These are phyloP conservation scores for Lymantria monacha DNA, from an alignment of 2,888 invertebrate genomes.

Conservation along the genomic window DNA sequence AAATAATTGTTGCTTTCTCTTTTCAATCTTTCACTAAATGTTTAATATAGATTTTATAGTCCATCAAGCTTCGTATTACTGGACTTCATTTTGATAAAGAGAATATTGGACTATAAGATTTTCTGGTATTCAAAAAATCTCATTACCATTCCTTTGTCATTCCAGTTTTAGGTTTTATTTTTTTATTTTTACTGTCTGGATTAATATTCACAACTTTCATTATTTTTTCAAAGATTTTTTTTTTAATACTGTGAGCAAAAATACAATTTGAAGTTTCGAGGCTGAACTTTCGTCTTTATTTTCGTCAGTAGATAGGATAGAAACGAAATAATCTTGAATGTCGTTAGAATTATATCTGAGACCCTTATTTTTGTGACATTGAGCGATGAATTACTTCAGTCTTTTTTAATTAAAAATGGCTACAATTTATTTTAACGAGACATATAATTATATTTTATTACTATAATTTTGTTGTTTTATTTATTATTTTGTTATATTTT, in stretches of 20 bases:
- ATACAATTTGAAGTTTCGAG: background rate
- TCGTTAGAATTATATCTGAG: background rate
- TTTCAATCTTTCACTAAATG: no score
- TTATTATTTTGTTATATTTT: background rate
- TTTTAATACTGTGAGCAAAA: background rate
- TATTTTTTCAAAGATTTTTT: background rate
- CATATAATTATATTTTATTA: background rate
- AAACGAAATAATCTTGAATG: background rate
- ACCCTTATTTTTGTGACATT: background rate
- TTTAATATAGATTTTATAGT: no score
- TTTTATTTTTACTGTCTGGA: background rate
- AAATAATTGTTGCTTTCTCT: no score
- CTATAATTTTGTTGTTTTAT: background rate
- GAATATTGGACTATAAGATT: background rate
- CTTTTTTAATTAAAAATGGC: background rate
- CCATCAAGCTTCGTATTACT: no score
- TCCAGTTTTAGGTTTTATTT: background rate
- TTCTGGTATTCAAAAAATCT: background rate
- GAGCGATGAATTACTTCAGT: background rate
- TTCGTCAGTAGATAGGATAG: background rate
- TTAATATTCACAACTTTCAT: background rate
- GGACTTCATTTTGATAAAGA: no score
- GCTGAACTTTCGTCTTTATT: background rate
- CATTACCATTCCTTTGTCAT: background rate
- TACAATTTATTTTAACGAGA: background rate